Evolutionary conservation across 2,113 vertebrate species (phyloP), one percentile per base, ranked within the genome.

Genomic region (Silurus glanis): DNA sequence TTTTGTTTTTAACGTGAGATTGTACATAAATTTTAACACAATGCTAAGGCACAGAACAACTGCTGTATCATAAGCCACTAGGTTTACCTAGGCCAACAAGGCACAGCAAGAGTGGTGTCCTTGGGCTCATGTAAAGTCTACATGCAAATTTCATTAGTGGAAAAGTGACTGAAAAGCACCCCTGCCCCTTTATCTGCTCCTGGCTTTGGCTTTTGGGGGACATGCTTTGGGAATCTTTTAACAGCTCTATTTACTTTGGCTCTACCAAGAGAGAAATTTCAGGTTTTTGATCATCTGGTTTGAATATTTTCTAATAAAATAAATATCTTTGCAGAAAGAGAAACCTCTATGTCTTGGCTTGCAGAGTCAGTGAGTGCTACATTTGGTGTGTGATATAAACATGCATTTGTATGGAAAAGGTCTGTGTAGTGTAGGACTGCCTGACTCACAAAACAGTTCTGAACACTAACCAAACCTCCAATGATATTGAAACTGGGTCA

Each of bases 221-320:
- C 92, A 92, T 75, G 90, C 91, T 90, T 72, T 62, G 88, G 91
- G 92, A 91, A 93, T 94, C 94, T 94, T 92, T 86, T 91, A 93
- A 92, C 91, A 89, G 92, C 88, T 88, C 89, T 95, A 94, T 95
- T 95, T 94, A 92, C 91, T 93, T 95, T 95, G 94, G 94, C 93
- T 88, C 13, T 17, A 10, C n/a, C 80, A 88, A 89, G 89, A 91
- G 86, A 91, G 92, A 94, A 94, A 95, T 90, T 88, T 89, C 78
- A 72, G 89, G 84, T 89, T 91, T 89, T 90, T 53, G 89, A 94
- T 93, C 93, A 94, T 94, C 93, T 95, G 93, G 94, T 95, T 95
- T 92, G 91, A 93, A 93, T 93, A 92, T 91, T 92, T 94, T 94
- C 91, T 95, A 93, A 95, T 95, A 95, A 95, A 95, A 95, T 94